These are phyloP conservation scores for Nematopogon swammerdamellus DNA, from an alignment of 2,888 invertebrate genomes.

Conservation along the genomic window DNA sequence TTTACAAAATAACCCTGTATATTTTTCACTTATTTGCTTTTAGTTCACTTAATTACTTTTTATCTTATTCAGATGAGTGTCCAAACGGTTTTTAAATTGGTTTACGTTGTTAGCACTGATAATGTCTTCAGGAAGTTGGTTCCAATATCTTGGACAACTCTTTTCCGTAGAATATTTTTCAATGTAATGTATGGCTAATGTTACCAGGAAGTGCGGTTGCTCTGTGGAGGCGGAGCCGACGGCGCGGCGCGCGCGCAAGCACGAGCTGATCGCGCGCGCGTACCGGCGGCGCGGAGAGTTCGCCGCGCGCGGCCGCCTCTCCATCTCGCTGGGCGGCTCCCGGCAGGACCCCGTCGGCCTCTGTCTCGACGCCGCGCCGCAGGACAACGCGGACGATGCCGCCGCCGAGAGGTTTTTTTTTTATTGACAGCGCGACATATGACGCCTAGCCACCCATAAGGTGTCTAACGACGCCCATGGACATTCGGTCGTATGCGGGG, in stretches of 20 bases:
- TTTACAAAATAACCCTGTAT: too few species aligned
- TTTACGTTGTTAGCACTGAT: not conserved
- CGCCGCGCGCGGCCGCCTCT: conserved; percentile 78
- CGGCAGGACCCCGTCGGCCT: conserved; percentile 89
- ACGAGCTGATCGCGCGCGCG: conserved; percentile 88
- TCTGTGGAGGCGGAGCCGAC: conserved; percentile 59
- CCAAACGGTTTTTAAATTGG: too few species aligned
- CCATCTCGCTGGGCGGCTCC: conserved; percentile 82
- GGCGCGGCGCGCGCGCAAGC: conserved; percentile 67
- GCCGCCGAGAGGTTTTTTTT: conserved; percentile 49
- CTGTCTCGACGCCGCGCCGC: conserved; percentile 37
- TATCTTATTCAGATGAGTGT: too few species aligned
- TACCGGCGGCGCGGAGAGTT: conserved; percentile 85
- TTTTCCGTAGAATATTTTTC: too few species aligned
- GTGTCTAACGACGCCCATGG: too few species aligned
- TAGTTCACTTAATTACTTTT: too few species aligned
- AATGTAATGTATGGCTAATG: too few species aligned
- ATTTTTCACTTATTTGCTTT: too few species aligned
- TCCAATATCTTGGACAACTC: too few species aligned
- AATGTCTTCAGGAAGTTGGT: not conserved
- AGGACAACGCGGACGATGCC: conserved; percentile 36
- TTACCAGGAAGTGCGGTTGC: conserved; percentile 66
- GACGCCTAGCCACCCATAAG: too few species aligned
- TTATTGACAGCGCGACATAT: too few species aligned
- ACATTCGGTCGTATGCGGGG: too few species aligned